Evolutionary conservation across 2,113 vertebrate genomes (phyloP).

Genomic region (Tamias sibiricus): DNA sequence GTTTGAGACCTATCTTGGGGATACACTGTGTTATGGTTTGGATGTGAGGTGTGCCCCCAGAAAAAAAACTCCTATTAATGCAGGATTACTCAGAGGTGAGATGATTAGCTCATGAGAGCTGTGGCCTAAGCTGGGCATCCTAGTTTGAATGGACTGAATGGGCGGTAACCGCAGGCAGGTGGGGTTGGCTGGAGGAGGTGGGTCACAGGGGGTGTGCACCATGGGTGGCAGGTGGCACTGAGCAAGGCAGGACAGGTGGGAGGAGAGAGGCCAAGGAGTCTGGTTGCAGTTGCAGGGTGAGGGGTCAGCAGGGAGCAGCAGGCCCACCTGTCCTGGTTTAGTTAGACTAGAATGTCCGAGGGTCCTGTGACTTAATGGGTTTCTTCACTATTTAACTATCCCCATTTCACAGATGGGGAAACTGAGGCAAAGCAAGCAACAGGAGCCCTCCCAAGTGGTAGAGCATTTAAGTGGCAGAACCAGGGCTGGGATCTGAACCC

Average conservation of each 20-base stretch:
- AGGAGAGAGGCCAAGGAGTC: background rate
- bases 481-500: background rate
- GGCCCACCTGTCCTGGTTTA: background rate
- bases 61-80: too few species aligned
- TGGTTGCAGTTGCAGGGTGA: background rate
- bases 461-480: background rate
- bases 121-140: too few species aligned
- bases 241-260: background rate
- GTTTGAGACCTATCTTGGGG: background rate
- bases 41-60: too few species aligned
- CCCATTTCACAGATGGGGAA: background rate
- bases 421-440: background rate
- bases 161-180: too few species aligned
- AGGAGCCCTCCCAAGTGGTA: background rate
- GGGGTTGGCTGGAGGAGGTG: too few species aligned
- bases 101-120: too few species aligned
- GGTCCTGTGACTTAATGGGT: background rate
- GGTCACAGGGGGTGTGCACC: too few species aligned
- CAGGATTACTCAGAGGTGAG: too few species aligned
- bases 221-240: background rate
- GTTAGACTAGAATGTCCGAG: background rate
- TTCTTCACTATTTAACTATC: background rate
- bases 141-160: too few species aligned
- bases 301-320: background rate
- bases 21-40: too few species aligned